phyloP scores from a whole-genome alignment of 2,888 invertebrate species.

The Acanthosepion esculentum region DNA sequence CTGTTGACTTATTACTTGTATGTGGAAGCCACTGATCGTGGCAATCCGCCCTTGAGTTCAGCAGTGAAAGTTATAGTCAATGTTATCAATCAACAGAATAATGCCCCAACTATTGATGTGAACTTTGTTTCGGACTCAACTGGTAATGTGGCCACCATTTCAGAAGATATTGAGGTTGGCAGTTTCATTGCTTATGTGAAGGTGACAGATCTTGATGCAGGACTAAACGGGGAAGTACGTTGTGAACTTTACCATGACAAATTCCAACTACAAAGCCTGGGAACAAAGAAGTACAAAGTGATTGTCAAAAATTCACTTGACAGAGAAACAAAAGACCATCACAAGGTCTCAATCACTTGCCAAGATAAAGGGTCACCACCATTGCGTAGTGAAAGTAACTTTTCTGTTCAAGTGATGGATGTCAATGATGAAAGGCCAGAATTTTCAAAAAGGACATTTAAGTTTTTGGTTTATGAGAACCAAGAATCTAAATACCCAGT shows the following conservation, averaged over 20 bases:
- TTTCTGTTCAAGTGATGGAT: not conserved
- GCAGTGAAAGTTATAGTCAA: not conserved
- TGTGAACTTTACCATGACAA: not conserved
- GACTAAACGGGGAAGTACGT: not conserved
- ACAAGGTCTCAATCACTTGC: not conserved
- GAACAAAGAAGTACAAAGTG: constrained; percentile 11
- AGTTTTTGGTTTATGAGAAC: not conserved
- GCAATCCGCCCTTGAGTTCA: not conserved
- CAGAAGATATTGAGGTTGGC: not conserved
- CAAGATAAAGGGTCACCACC: not conserved
- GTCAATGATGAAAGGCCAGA: not conserved
- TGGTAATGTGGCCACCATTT: not conserved
- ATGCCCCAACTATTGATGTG: not conserved
- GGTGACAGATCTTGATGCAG: not conserved
- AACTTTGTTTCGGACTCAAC: not conserved
- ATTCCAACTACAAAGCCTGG: not conserved
- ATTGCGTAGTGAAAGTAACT: not conserved
- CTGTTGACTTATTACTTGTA: constrained; percentile 1
- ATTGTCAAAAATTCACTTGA: not conserved
- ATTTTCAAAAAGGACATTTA: not conserved
- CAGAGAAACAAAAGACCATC: not conserved
- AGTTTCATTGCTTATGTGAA: not conserved
- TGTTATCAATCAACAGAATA: not conserved
- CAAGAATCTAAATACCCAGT: not conserved
- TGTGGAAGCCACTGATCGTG: not conserved